These are phyloP conservation scores for Diaprepes abbreviatus DNA, from an alignment of 2,888 invertebrate species.

Conservation along the genomic window DNA sequence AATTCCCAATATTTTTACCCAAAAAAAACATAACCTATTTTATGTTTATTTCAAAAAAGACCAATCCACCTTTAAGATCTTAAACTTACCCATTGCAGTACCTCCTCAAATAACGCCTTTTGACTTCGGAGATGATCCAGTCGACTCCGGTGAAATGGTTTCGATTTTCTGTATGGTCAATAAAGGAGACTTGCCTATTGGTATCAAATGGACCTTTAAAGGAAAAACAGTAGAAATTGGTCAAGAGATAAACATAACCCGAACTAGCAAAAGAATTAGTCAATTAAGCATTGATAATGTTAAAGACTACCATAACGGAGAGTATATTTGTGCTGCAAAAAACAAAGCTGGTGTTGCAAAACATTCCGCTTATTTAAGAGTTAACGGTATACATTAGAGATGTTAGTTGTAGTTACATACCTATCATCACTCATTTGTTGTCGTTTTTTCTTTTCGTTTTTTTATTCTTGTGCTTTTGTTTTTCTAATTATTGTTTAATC, in stretches of 20 bases:
- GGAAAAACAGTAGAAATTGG: constrained; percentile 52
- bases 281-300: constrained; percentile 71
- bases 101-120: constrained; percentile 67
- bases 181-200: constrained; percentile 77
- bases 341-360: constrained; percentile 70
- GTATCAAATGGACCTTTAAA: constrained; percentile 64
- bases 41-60: too few relatives aligned
- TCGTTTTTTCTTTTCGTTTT: neutral
- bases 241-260: constrained; percentile 64
- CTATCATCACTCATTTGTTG: constrained; percentile 9
- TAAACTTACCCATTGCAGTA: constrained; percentile 50
- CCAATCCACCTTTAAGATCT: neutral
- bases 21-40: neutral
- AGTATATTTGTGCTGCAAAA: constrained; percentile 70
- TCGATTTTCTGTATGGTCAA: constrained; percentile 75
- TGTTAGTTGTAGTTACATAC: constrained; percentile 26
- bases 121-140: constrained; percentile 68
- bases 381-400: constrained; percentile 68
- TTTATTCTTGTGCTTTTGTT: too few relatives aligned
- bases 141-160: constrained; percentile 76
- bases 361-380: constrained; percentile 69
- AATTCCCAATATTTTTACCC: neutral
- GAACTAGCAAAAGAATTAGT: constrained; percentile 69
- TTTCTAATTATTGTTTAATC: constrained; percentile 67
- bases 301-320: constrained; percentile 69